phyloP scores from a whole-genome alignment of 2,888 invertebrate species.

The Helicoverpa assulta region DNA sequence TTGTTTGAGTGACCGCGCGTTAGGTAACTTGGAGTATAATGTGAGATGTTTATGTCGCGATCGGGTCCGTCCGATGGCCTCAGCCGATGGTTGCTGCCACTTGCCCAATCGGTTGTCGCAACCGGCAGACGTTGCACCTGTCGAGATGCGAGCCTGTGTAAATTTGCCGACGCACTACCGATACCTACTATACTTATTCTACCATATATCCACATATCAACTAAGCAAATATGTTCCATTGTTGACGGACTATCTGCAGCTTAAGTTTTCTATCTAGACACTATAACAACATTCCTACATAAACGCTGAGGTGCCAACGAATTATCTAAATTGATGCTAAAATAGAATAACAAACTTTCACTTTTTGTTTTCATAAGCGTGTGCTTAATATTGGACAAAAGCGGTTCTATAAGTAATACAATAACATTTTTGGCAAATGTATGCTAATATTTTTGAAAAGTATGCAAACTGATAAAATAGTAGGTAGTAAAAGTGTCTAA shows the following conservation, averaged over 20 bases:
- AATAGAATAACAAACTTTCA: slow-evolving; percentile 72
- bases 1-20: slow-evolving; percentile 80
- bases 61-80: slow-evolving; percentile 85
- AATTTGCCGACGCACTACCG: slow-evolving; percentile 77
- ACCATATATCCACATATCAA: slow-evolving; percentile 66
- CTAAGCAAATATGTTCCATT: slow-evolving; percentile 37
- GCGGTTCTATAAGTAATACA: slow-evolving; percentile 72
- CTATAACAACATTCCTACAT: slow-evolving; percentile 36
- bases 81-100: slow-evolving; percentile 78
- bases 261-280: slow-evolving; percentile 17
- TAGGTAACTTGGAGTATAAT: slow-evolving; percentile 84
- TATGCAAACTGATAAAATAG: slow-evolving; percentile 23
- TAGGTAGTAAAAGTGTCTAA: slow-evolving; percentile 3
- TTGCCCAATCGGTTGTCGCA: slow-evolving; percentile 88
- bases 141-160: slow-evolving; percentile 84
- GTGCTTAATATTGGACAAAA: slow-evolving; percentile 68
- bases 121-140: slow-evolving; percentile 87
- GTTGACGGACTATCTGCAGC: slow-evolving; percentile 15
- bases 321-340: slow-evolving; percentile 63
- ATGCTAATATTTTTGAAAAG: slow-evolving; percentile 42
- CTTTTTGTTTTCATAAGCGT: slow-evolving; percentile 68
- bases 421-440: slow-evolving; percentile 47
- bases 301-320: slow-evolving; percentile 47
- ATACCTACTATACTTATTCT: slow-evolving; percentile 71
- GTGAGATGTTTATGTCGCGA: slow-evolving; percentile 86